Evolutionary conservation across 2,797 vertebrate species (phyloP).

Genomic region (Falco novaeseelandiae): DNA sequence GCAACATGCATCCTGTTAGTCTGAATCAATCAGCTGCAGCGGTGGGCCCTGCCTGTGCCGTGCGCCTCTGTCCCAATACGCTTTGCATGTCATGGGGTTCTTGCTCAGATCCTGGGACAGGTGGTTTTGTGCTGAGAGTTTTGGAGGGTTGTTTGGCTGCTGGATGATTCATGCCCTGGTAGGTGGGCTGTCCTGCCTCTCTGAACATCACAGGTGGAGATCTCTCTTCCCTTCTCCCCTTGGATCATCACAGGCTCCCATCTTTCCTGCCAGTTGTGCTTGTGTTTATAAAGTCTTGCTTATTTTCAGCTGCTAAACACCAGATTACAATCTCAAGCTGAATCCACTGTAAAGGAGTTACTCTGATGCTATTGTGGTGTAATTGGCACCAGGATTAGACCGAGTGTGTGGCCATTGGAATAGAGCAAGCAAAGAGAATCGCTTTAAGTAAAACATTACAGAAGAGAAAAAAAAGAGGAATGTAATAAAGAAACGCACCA

Average conservation of each 20-base stretch:
- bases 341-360: neutral
- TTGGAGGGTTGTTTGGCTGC: neutral
- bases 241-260: neutral
- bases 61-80: neutral
- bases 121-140: neutral
- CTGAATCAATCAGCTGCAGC: neutral
- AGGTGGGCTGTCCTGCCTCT: neutral
- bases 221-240: neutral
- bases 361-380: neutral
- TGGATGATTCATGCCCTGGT: neutral
- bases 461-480: neutral
- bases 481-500: neutral
- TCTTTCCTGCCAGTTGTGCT: neutral
- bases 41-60: neutral
- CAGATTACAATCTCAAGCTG: neutral
- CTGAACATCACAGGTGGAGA: neutral
- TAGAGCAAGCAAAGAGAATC: neutral
- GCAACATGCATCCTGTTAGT: accelerated
- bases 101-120: neutral
- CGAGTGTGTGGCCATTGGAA: neutral
- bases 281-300: neutral
- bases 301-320: neutral
- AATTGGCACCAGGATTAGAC: neutral
- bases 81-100: neutral
- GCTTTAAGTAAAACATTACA: neutral